Evolutionary conservation across 1,140 invertebrate genomes (phyloP).

Genomic region (Choristoneura fumiferana): DNA sequence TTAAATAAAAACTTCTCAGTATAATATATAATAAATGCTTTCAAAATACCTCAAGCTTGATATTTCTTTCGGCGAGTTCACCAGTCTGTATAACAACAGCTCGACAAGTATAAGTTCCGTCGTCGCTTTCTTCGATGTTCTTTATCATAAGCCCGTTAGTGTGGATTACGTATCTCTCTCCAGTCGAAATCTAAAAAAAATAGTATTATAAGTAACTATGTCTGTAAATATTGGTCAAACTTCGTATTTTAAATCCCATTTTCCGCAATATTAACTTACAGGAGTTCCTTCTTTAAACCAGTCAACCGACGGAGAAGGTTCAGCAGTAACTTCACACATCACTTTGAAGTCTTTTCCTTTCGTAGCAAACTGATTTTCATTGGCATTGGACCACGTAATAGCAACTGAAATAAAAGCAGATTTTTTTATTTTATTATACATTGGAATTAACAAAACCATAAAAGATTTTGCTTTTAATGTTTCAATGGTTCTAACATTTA

Average conservation of each 20-base stretch:
- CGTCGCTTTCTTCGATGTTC: slow-evolving; percentile 88
- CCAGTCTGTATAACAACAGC: slow-evolving; percentile 90
- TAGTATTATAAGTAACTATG: too few relatives aligned
- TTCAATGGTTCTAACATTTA: too few relatives aligned
- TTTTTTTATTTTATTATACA: slow-evolving; percentile 13
- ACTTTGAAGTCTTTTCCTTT: slow-evolving; percentile 87
- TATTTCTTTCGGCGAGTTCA: slow-evolving; percentile 85
- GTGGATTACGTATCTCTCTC: slow-evolving; percentile 86
- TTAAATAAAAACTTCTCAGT: too few relatives aligned
- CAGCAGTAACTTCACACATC: slow-evolving; percentile 90
- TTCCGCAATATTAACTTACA: too few relatives aligned
- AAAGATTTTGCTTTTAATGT: too few relatives aligned
- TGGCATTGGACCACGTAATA: slow-evolving; percentile 91
- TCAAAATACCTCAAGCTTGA: slow-evolving; percentile 85
- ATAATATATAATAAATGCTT: too few relatives aligned
- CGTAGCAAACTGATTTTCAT: slow-evolving; percentile 90
- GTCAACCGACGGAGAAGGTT: slow-evolving; percentile 89
- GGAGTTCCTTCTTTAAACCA: slow-evolving; percentile 89
- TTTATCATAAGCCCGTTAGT: slow-evolving; percentile 88
- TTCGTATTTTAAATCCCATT: too few relatives aligned
- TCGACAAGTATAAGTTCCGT: slow-evolving; percentile 91
- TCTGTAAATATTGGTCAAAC: too few relatives aligned
- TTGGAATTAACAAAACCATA: too few relatives aligned
- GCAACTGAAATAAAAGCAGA: slow-evolving; percentile 83
- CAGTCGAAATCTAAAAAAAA: slow-evolving; percentile 76